These are phyloP conservation scores for Takifugu rubripes DNA, from an alignment of 2,797 vertebrate genomes.

Conservation along the genomic window DNA sequence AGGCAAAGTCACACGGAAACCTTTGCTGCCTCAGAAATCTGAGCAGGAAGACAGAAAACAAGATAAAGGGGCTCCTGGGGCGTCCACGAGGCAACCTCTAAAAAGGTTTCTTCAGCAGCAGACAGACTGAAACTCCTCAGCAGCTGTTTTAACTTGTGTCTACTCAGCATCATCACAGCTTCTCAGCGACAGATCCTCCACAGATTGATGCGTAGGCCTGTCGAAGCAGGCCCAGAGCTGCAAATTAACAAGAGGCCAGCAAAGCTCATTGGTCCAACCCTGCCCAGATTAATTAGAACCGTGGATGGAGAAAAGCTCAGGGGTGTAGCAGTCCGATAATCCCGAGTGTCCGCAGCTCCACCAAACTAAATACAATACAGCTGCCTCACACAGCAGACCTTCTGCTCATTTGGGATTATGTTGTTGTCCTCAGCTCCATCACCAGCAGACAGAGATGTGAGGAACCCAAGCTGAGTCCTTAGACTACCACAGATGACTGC, in stretches of 20 bases:
- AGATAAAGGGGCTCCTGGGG: too few species aligned
- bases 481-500: too few species aligned
- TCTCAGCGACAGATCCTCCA: background rate
- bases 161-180: too few species aligned
- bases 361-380: conserved; percentile 28
- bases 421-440: conserved; percentile 22
- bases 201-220: conserved; percentile 31
- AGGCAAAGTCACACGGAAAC: too few species aligned
- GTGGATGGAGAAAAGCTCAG: conserved; percentile 55
- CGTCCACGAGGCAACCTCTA: too few species aligned
- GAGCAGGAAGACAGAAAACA: too few species aligned
- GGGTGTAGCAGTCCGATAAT: conserved; percentile 62
- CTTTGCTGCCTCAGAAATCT: too few species aligned
- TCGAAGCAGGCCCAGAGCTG: conserved; percentile 54
- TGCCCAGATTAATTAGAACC: conserved; percentile 71
- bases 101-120: too few species aligned
- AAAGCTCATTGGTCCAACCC: conserved; percentile 57
- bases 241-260: conserved; percentile 66
- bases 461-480: background rate
- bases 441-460: background rate
- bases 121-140: too few species aligned
- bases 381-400: conserved; percentile 13
- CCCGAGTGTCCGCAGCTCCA: conserved; percentile 50
- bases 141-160: too few species aligned
- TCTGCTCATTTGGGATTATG: conserved; percentile 13